phyloP scores from a whole-genome alignment of 1,140 invertebrate genomes.

The Drosophila pruinosa region DNA sequence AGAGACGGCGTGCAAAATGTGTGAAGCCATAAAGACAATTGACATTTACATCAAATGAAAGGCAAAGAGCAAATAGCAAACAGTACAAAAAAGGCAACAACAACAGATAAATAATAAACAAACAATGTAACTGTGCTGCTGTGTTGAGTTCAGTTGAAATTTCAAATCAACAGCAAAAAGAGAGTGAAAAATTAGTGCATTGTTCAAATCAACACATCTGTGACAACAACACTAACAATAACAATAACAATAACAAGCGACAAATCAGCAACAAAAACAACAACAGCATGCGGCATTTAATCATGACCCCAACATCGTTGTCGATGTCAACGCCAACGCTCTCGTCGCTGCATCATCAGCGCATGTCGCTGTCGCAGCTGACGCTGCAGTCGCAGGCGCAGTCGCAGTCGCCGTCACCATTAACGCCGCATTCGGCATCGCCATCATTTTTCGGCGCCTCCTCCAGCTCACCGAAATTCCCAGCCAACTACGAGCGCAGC shows the following conservation, averaged over 20 bases:
- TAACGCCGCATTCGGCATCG: slow-evolving; percentile 34
- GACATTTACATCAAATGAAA: slow-evolving; percentile 69
- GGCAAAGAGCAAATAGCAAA: slow-evolving; percentile 44
- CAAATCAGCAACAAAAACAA: slow-evolving; percentile 14
- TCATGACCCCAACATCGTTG: slow-evolving; percentile 75
- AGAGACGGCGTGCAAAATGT: slow-evolving; percentile 49
- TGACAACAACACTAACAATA: slow-evolving; percentile 10
- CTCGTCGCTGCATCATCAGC: slow-evolving; percentile 70
- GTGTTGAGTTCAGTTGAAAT: slow-evolving; percentile 37
- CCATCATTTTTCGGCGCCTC: slow-evolving; percentile 53
- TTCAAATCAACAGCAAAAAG: slow-evolving; percentile 43
- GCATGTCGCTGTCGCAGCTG: slow-evolving; percentile 53
- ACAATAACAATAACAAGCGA: slow-evolving; percentile 22
- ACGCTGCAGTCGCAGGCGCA: slow-evolving; percentile 32
- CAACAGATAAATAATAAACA: slow-evolving; percentile 40
- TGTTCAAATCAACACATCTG: slow-evolving; percentile 29
- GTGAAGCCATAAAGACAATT: slow-evolving; percentile 56
- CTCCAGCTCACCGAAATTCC: slow-evolving; percentile 68
- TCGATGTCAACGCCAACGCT: slow-evolving; percentile 78
- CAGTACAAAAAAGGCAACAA: slow-evolving; percentile 34
- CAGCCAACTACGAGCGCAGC: slow-evolving; percentile 79
- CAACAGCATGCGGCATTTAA: slow-evolving; percentile 72
- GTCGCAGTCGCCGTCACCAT: slow-evolving; percentile 50
- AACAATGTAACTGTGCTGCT: slow-evolving; percentile 53
- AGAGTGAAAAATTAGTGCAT: slow-evolving; percentile 56